Evolutionary conservation across 64 coral and sea anemone genomes (phyloP).

Genomic region (Dendrophyllia cribrosa): DNA sequence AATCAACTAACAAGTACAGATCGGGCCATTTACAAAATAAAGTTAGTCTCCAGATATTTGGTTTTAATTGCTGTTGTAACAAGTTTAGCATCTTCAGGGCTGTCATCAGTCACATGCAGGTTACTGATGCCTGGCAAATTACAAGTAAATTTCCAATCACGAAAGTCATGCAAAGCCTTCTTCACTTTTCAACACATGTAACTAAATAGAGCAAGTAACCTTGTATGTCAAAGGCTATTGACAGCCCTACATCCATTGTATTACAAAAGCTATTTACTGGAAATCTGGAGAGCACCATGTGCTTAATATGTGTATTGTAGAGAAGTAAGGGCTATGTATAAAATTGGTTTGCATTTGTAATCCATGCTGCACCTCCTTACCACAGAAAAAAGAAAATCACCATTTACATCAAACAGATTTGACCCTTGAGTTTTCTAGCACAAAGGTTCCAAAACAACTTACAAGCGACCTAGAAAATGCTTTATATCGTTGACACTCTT

Average conservation of each 20-base stretch:
- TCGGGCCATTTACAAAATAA: slow-evolving; percentile 70
- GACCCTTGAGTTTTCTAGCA: slow-evolving; percentile 40
- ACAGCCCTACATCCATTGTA: neutral
- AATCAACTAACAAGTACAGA: slow-evolving; percentile 52
- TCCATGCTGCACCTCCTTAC: neutral
- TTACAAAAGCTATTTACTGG: too few relatives aligned
- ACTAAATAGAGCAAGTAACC: too few relatives aligned
- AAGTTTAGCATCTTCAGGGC: neutral
- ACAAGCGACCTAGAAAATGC: slow-evolving; percentile 37
- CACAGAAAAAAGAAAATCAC: slow-evolving; percentile 53
- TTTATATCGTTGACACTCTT: slow-evolving; percentile 37
- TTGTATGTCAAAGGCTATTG: neutral
- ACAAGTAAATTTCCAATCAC: neutral
- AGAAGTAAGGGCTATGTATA: neutral
- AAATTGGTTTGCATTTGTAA: neutral
- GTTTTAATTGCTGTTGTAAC: neutral
- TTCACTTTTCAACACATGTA: neutral
- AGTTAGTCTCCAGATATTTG: slow-evolving; percentile 61
- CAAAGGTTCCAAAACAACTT: slow-evolving; percentile 67
- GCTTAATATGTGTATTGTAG: neutral
- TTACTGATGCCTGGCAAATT: neutral
- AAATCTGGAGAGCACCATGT: too few relatives aligned
- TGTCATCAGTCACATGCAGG: slow-evolving; percentile 30
- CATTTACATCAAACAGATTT: slow-evolving; percentile 61
- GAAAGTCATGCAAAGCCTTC: neutral